Percentiles rank a stretch among this genome's conserved stretches.
These are phyloP conservation scores for Pteruthius melanotis DNA, from an alignment of 2,113 vertebrate species.

Conservation along the genomic window DNA sequence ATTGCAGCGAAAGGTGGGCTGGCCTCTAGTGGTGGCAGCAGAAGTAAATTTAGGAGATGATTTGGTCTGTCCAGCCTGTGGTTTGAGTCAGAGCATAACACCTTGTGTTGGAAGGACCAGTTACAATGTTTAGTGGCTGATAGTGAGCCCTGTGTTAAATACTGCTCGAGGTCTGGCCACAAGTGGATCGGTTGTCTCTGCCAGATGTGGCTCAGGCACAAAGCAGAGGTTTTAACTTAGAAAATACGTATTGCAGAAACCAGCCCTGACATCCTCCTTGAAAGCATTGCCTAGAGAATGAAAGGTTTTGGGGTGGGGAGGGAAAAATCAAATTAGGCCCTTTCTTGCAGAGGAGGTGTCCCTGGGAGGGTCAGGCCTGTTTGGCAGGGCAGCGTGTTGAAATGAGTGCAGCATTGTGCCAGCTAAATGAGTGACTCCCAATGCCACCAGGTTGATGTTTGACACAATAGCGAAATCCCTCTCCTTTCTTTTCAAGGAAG, in stretches of 20 bases:
- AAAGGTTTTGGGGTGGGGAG: not conserved
- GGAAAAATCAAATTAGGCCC: not conserved
- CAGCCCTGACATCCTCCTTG: not conserved
- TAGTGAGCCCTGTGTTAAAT: not conserved
- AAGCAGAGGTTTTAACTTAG: not conserved
- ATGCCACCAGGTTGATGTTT: conserved; percentile 4
- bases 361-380: not conserved
- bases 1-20: not conserved
- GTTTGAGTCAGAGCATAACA: not conserved
- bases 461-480: conserved; percentile 33
- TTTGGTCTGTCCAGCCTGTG: not conserved
- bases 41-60: not conserved
- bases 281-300: not conserved
- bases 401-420: conserved; percentile 6
- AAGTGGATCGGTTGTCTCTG: not conserved
- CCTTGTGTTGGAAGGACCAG: not conserved
- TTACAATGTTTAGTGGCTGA: not conserved
- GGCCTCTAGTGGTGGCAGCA: not conserved
- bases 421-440: not conserved
- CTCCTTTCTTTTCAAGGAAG: conserved; percentile 6
- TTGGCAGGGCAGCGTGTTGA: not conserved
- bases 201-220: not conserved
- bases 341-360: not conserved
- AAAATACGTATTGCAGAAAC: not conserved
- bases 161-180: not conserved